Evolutionary conservation across 2,113 vertebrate species (phyloP).

Genomic region (Cottus gobio): DNA sequence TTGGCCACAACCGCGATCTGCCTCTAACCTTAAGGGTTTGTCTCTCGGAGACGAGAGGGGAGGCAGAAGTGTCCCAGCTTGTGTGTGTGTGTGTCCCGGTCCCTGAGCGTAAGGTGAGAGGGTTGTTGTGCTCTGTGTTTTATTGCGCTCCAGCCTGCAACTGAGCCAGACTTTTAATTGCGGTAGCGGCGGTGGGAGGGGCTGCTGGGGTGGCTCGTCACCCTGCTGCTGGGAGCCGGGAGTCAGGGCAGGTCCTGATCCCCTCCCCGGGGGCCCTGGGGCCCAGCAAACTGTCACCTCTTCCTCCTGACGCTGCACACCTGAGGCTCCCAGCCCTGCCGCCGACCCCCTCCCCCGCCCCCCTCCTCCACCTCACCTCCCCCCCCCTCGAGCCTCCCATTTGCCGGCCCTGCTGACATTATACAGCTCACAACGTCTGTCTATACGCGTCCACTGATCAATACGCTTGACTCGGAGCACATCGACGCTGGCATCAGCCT

Average conservation of each 20-base stretch:
- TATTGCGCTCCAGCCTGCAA: conserved; percentile 74
- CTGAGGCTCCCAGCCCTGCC: conserved; percentile 85
- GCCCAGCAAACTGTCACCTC: conserved; percentile 86
- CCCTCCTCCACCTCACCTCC: not conserved
- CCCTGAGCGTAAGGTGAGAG: conserved; percentile 74
- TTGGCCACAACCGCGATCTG: not conserved
- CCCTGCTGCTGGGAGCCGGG: conserved; percentile 77
- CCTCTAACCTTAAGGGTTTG: not conserved
- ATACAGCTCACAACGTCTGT: conserved; percentile 88
- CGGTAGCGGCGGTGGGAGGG: conserved; percentile 63
- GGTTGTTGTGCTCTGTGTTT: conserved; percentile 74
- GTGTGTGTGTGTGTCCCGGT: conserved; percentile 48
- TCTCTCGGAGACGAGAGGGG: conserved; percentile 2
- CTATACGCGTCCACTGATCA: conserved; percentile 90
- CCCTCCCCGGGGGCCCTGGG: conserved; percentile 76
- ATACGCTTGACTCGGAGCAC: conserved; percentile 88
- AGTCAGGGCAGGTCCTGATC: conserved; percentile 79
- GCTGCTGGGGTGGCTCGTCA: conserved; percentile 66
- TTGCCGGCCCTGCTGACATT: conserved; percentile 86
- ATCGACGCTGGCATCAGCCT: conserved; percentile 87
- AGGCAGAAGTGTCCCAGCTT: conserved; percentile 42
- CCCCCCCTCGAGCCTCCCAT: conserved; percentile 20
- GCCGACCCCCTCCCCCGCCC: no score
- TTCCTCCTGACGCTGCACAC: conserved; percentile 90
- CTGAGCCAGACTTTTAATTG: conserved; percentile 85